phyloP scores from a whole-genome alignment of 2,797 vertebrate genomes.

The Anolis apletophallus region DNA sequence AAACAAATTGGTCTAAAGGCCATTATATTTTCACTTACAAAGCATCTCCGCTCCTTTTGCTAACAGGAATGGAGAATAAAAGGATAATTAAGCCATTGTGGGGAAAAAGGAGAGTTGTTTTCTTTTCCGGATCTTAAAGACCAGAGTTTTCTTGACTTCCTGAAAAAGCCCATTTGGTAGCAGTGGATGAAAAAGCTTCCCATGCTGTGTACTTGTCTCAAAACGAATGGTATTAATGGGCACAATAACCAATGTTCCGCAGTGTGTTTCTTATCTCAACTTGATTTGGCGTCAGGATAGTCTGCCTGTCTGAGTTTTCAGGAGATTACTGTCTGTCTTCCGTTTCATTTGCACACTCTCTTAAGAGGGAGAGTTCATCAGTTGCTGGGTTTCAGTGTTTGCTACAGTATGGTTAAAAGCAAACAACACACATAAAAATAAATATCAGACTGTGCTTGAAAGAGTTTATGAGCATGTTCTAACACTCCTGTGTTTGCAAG shows the following conservation, averaged over 20 bases:
- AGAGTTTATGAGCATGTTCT: not conserved
- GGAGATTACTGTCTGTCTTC: constrained; percentile 20
- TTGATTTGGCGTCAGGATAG: constrained; percentile 38
- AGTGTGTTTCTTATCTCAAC: constrained; percentile 25
- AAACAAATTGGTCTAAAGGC: constrained; percentile 2
- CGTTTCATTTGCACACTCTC: not conserved
- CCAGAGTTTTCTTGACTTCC: constrained; percentile 29
- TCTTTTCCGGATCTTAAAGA: constrained; percentile 35
- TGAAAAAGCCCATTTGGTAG: constrained; percentile 45
- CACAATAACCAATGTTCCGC: constrained; percentile 19
- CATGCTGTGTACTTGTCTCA: constrained; percentile 35
- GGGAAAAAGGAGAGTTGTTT: constrained; percentile 39
- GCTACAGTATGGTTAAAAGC: not conserved
- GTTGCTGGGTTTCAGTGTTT: not conserved
- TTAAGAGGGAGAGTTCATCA: constrained; percentile 6
- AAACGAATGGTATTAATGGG: constrained; percentile 39
- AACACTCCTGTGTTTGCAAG: too few species aligned
- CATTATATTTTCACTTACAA: constrained; percentile 31
- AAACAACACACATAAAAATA: not conserved
- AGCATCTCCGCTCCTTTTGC: constrained; percentile 24
- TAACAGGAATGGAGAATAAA: constrained; percentile 49
- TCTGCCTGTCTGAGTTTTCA: constrained; percentile 20
- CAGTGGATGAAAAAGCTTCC: constrained; percentile 25
- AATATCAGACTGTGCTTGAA: not conserved
- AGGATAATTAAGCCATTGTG: constrained; percentile 44